Percentiles rank a stretch among this genome's conserved stretches.
These are phyloP conservation scores for Onychostoma macrolepis DNA, from an alignment of 2,113 vertebrate species.

Conservation along the genomic window DNA sequence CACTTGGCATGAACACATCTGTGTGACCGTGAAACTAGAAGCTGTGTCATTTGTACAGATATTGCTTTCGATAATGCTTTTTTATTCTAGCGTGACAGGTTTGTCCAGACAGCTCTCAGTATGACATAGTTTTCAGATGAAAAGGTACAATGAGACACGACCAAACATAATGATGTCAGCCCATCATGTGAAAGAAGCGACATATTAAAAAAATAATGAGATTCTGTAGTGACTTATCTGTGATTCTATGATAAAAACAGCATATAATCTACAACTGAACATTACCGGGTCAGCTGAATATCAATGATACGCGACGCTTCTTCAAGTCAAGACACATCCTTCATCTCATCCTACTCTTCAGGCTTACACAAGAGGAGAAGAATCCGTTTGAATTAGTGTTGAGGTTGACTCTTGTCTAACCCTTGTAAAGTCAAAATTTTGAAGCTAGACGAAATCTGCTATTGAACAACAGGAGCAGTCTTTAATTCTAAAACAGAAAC, in stretches of 20 bases:
- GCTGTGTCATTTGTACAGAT: neutral
- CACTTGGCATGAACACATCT: neutral
- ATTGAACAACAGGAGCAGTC: neutral
- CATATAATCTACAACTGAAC: neutral
- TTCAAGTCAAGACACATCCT: conserved; percentile 9
- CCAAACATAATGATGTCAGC: neutral
- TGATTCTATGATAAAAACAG: neutral
- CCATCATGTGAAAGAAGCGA: neutral
- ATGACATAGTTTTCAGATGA: neutral
- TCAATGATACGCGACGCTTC: neutral
- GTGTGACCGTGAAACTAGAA: neutral
- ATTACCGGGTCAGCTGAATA: neutral
- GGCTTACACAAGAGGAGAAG: neutral
- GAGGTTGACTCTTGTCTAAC: neutral
- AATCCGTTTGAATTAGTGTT: neutral
- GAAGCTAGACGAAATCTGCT: neutral
- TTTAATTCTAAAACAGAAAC: neutral
- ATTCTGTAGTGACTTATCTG: neutral
- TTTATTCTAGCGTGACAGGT: neutral
- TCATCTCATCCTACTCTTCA: neutral
- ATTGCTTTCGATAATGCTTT: neutral
- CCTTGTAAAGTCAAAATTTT: neutral
- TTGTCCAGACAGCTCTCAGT: neutral
- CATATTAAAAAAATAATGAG: neutral
- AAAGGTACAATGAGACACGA: neutral